phyloP scores from a whole-genome alignment of 2,888 invertebrate species.

The Cheilosia urbana region DNA sequence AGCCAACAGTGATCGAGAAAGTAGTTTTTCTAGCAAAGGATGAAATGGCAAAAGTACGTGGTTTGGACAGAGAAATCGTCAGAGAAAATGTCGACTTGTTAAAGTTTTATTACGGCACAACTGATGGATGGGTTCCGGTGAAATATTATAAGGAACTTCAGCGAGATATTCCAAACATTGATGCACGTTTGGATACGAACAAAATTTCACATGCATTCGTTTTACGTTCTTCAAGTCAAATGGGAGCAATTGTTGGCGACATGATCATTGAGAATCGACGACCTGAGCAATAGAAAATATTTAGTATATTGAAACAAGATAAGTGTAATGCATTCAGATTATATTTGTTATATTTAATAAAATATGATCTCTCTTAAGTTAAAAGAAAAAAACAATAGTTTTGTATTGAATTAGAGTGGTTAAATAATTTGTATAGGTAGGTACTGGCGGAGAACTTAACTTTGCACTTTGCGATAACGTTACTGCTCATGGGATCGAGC shows the following conservation, averaged over 20 bases:
- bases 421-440: no score
- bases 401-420: no score
- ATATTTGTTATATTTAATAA: no score
- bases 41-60: slow-evolving; percentile 91
- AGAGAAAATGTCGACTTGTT: slow-evolving; percentile 86
- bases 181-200: slow-evolving; percentile 86
- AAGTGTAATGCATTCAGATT: neutral
- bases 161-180: slow-evolving; percentile 85
- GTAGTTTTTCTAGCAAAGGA: slow-evolving; percentile 89
- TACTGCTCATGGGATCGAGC: no score
- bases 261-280: slow-evolving; percentile 80
- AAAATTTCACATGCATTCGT: slow-evolving; percentile 92
- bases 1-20: slow-evolving; percentile 86
- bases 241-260: slow-evolving; percentile 84
- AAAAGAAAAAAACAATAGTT: no score
- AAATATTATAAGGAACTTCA: slow-evolving; percentile 88
- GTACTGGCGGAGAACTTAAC: no score
- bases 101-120: slow-evolving; percentile 91
- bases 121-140: slow-evolving; percentile 93
- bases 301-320: slow-evolving; percentile 5
- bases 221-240: slow-evolving; percentile 86
- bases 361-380: no score
- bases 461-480: no score
- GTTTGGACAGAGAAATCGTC: slow-evolving; percentile 87
- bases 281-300: slow-evolving; percentile 1